Base-by-base conservation (phyloP, 2,797 vertebrate species). In the Sandelia bainsii region DNA sequence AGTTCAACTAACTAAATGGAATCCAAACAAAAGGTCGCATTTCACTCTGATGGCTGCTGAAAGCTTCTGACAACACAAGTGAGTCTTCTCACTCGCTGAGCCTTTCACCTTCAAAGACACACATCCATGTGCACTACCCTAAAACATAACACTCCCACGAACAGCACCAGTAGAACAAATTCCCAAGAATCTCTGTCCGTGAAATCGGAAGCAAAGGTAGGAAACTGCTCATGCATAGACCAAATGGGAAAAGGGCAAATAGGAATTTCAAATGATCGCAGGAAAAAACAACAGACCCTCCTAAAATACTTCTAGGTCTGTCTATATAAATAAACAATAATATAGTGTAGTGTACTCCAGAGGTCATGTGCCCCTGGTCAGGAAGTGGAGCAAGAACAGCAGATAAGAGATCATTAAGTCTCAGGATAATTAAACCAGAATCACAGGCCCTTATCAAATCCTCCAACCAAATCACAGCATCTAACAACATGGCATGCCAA, bases 361-460 rank as follows among this genome's bases (percentile, higher is more conserved):
- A 84, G 81, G 87, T 82, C 84, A 89, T 85, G 74, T 77, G 83
- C 40, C 79, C 69, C 59, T 34, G 25, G 76, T 62, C 88, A 89
- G 93, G 91, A 94, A 91, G 89, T 77, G 61, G 72, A 77, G 74
- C 84, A 85, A 81, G 81, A 89, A 86, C 80, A 76, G 77, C 81
- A 86, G 91, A 93, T 93, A 91, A 92, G 86, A 76, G 71, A 88
- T 93, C 87, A 87, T 92, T 91, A 87, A 74, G 87, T 88, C 68
- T 80, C 67, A 82, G 70, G 82, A 85, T 92, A 89, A 91, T 92
- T 88, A 81, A 88, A 83, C 49, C 72, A 80, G 54, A 88, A 86
- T 85, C 78, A 79, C 63, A 62, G 76, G 56, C 80, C 48, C 75
- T 87, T 84, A 91, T 92, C 89, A 50, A 51, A 34, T 34, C 32